Evolutionary conservation across 2,797 vertebrate species (phyloP).

Genomic region (Craterocephalus amniculus): DNA sequence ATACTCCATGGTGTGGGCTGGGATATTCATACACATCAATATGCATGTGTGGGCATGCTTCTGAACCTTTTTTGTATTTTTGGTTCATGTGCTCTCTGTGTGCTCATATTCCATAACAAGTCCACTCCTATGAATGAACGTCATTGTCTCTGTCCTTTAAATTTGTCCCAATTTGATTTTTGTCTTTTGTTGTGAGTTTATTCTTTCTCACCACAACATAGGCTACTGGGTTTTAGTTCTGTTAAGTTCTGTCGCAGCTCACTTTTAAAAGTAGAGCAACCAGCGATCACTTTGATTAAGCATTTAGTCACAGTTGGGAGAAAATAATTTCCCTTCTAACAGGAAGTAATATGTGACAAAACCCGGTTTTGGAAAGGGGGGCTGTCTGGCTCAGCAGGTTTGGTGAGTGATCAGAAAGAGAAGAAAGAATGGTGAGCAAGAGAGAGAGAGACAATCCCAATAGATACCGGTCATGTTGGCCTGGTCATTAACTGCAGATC

Average conservation of each 20-base stretch:
- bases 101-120: slow-evolving; percentile 38
- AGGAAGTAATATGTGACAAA: neutral
- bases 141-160: slow-evolving; percentile 51
- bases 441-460: too few species aligned
- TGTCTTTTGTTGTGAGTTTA: neutral
- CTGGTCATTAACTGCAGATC: neutral
- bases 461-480: neutral
- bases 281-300: neutral
- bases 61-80: slow-evolving; percentile 36
- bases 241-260: neutral
- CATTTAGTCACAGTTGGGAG: neutral
- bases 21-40: slow-evolving; percentile 57
- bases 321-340: neutral
- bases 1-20: slow-evolving; percentile 36
- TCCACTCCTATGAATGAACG: slow-evolving; percentile 66
- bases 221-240: neutral
- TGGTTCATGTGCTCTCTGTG: slow-evolving; percentile 33
- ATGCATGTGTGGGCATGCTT: slow-evolving; percentile 53
- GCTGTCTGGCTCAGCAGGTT: neutral
- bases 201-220: neutral
- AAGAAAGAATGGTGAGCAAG: too few species aligned
- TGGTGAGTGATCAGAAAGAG: neutral
- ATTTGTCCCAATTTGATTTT: slow-evolving; percentile 5
- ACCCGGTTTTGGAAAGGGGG: neutral
- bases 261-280: neutral